Evolutionary conservation across 2,113 vertebrate genomes (phyloP), one percentile per base, ranked within the genome.

Genomic region (Anoplopoma fimbria): DNA sequence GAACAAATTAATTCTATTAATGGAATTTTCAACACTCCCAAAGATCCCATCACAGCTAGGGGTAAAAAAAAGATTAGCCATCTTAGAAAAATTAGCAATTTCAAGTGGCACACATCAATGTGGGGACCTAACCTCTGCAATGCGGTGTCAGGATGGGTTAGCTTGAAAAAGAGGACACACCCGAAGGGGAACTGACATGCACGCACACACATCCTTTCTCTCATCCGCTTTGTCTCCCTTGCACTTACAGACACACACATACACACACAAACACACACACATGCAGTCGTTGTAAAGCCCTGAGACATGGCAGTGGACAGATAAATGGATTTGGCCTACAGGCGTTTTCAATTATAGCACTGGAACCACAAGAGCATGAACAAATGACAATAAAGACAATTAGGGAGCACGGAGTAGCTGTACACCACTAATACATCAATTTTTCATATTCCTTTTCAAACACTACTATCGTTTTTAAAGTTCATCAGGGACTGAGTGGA

Each of bases 51-150:
- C 84, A 84, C 89, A 93, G 90, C 90, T 86, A 73, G 80, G 88
- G 91, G 93, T 89, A 82, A 79, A 88, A 85, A n/a, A 90, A 90
- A 91, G 82, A 93, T 89, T 86, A 90, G 87, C 82, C 84, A 70
- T 93, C 88, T 91, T 87, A 91, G 86, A 89, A 88, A 90, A 95
- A 93, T 92, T 91, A 79, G 88, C 77, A 87, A 93, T 93, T 92
- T 93, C 79, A 92, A 92, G 86, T 92, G 92, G 86, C 91, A 93
- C 85, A 87, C 86, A 89, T 91, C 91, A 93, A 91, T 58, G 67
- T 79, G 75, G 76, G 75, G 72, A 92, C 73, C 71, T 88, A 89
- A 93, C 90, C 87, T 90, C 87, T 83, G 87, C 82, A 86, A 89
- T 68, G 85, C 80, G 72, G 86, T 89, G 92, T 93, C 94, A 92